phyloP scores from a whole-genome alignment of 1,140 invertebrate species.

The Pollicipes pollicipes region DNA sequence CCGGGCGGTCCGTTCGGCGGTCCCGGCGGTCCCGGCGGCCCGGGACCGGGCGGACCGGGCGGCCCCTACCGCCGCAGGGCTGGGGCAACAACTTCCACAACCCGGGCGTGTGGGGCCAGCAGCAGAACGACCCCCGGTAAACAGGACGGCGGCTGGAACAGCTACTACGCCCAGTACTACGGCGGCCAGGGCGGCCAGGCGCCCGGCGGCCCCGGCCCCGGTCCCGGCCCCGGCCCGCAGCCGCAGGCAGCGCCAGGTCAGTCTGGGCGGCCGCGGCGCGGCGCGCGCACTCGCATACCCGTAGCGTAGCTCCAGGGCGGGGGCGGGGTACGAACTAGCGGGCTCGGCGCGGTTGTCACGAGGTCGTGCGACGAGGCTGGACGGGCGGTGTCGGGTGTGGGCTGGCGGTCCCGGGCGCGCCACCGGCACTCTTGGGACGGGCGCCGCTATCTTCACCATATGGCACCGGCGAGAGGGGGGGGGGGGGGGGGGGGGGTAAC shows the following conservation, averaged over 20 bases:
- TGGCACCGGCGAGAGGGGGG: too few species aligned
- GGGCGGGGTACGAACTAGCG: too few species aligned
- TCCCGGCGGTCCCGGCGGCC: slow-evolving; percentile 27
- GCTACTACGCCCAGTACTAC: slow-evolving; percentile 9
- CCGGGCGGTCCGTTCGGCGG: slow-evolving; percentile 12
- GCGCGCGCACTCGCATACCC: not conserved
- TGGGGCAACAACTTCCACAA: slow-evolving; percentile 34
- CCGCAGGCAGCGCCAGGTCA: not conserved
- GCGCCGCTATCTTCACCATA: too few species aligned
- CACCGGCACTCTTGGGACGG: too few species aligned
- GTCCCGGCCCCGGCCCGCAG: not conserved
- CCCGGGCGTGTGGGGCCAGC: slow-evolving; percentile 4
- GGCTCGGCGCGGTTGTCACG: too few species aligned
- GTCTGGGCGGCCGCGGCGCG: too few species aligned
- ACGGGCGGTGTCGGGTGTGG: too few species aligned
- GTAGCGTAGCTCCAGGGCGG: too few species aligned
- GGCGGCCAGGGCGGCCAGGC: not conserved
- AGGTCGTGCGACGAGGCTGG: too few species aligned
- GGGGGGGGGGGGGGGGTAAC: too few species aligned
- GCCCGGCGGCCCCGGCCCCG: too few species aligned
- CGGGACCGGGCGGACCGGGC: slow-evolving; percentile 28
- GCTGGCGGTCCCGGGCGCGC: too few species aligned
- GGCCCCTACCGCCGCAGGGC: slow-evolving; percentile 31
- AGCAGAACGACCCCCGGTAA: not conserved
- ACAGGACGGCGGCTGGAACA: slow-evolving; percentile 13